Conservation (phyloP, 2,888 invertebrate genomes). For the Leptinotarsa haldemani region DNA sequence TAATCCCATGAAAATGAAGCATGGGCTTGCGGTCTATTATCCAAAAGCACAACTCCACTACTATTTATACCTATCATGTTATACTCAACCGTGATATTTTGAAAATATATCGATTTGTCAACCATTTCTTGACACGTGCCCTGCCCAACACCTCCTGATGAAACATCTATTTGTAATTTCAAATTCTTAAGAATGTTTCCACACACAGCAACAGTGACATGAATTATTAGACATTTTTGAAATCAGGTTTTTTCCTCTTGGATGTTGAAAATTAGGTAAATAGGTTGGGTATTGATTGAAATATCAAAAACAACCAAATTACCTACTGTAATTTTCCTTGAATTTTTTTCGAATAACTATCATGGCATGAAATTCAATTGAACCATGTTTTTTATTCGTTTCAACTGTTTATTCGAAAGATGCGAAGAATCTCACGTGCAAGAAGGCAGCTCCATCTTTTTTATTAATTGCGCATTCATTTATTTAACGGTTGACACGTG, state of each 20-base stretch:
- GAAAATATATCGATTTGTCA: conserved; percentile 18
- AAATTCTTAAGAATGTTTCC: neutral
- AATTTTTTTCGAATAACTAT: too few species aligned
- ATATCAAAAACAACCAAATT: too few species aligned
- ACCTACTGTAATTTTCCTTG: too few species aligned
- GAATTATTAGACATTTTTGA: neutral
- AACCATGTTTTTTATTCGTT: too few species aligned
- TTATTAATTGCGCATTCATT: neutral
- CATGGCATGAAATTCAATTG: too few species aligned
- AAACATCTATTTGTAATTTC: neutral
- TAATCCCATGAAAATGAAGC: too few species aligned
- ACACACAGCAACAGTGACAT: neutral
- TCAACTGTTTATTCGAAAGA: neutral
- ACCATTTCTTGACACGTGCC: conserved; percentile 2
- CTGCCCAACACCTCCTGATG: conserved; percentile 9
- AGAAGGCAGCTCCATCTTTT: neutral
- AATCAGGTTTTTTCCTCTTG: neutral
- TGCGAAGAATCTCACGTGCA: neutral
- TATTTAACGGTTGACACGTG: conserved; percentile 3
- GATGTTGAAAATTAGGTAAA: neutral
- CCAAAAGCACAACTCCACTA: neutral
- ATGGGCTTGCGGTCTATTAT: too few species aligned
- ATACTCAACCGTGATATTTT: neutral
- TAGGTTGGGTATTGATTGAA: neutral
- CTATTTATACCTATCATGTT: neutral